Evolutionary conservation across 2,888 invertebrate genomes (phyloP).

Genomic region (Danaus chrysippus): DNA sequence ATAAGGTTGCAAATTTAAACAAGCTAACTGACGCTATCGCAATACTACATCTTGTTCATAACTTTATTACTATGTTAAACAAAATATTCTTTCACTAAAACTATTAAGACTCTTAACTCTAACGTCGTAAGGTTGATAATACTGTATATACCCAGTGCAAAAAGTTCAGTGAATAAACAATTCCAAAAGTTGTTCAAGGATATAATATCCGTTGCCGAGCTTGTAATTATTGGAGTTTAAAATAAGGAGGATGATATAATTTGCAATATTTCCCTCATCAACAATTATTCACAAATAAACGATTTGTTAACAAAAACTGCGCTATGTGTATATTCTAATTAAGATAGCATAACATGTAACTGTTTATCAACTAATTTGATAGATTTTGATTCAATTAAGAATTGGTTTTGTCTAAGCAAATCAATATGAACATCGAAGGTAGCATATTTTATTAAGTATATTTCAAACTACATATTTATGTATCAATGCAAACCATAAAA

Average conservation of each 20-base stretch:
- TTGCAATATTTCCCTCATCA: no score
- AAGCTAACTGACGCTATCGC: constrained; percentile 23
- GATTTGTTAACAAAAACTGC: no score
- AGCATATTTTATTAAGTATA: no score
- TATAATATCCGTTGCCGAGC: constrained; percentile 40
- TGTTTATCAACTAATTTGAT: no score
- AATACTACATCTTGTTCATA: constrained; percentile 27
- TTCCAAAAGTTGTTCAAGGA: constrained; percentile 40
- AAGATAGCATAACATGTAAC: no score
- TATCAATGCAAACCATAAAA: no score
- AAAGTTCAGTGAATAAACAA: constrained; percentile 22
- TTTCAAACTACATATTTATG: no score
- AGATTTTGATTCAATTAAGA: no score
- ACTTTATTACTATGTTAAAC: constrained; percentile 24
- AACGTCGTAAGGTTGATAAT: constrained; percentile 10
- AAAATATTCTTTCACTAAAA: constrained; percentile 9
- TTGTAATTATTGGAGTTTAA: constrained; percentile 23
- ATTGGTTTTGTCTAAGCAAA: no score
- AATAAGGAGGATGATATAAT: constrained; percentile 3
- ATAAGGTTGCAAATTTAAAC: constrained; percentile 23
- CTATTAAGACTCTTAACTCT: constrained; percentile 5
- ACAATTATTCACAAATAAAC: no score
- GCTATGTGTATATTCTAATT: no score
- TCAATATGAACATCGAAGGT: no score
- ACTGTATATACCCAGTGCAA: constrained; percentile 18